Percentiles rank a stretch among this genome's conserved stretches.
Evolutionary conservation across 2,797 vertebrate species (phyloP).

Genomic region (Sternarchorhynchus goeldii): DNA sequence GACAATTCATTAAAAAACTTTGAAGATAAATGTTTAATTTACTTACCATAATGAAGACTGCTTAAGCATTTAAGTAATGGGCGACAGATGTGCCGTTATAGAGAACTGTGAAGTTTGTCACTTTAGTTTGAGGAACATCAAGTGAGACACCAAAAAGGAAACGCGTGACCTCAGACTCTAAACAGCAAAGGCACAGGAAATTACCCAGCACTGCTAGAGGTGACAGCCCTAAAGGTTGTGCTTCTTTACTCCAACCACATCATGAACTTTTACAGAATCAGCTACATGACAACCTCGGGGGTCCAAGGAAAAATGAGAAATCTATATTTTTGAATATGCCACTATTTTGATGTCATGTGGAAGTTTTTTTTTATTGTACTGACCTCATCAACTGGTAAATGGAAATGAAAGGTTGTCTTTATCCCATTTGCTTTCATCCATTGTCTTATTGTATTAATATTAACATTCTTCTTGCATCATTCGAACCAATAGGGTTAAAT

Average conservation of each 20-base stretch:
- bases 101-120: conserved; percentile 53
- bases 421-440: not conserved
- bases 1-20: not conserved
- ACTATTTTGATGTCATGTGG: not conserved
- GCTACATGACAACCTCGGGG: not conserved
- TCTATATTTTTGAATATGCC: too few species aligned
- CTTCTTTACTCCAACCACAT: conserved; percentile 45
- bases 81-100: conserved; percentile 23
- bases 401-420: not conserved
- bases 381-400: too few species aligned
- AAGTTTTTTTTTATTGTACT: not conserved
- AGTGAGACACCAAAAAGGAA: conserved; percentile 61
- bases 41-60: conserved; percentile 54
- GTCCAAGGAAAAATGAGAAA: not conserved
- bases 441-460: too few species aligned
- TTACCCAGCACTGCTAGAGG: conserved; percentile 53
- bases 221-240: conserved; percentile 42
- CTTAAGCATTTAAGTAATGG: conserved; percentile 22
- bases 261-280: conserved; percentile 19
- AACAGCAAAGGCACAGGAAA: conserved; percentile 60
- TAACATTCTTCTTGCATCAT: not conserved
- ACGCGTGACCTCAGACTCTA: conserved; percentile 61
- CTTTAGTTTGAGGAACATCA: conserved; percentile 59
- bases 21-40: not conserved
- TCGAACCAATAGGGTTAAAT: too few species aligned